phyloP scores from a whole-genome alignment of 2,888 invertebrate genomes.

The Eupeodes luniger region DNA sequence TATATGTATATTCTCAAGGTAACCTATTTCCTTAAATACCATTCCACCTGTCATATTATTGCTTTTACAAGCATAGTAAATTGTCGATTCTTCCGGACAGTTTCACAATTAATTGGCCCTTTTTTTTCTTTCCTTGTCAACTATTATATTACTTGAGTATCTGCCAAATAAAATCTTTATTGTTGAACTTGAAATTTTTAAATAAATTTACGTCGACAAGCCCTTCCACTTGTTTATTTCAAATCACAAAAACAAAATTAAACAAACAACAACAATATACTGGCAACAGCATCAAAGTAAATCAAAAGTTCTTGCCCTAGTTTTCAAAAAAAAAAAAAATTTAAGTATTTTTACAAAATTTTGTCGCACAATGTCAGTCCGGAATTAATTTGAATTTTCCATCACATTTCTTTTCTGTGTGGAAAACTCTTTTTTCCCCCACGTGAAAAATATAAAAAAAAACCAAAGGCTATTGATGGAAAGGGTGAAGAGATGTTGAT shows the following conservation, averaged over 20 bases:
- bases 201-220: slow-evolving; percentile 35
- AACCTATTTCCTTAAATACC: slow-evolving; percentile 15
- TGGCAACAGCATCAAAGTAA: slow-evolving; percentile 29
- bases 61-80: slow-evolving; percentile 11
- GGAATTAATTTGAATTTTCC: slow-evolving; percentile 57
- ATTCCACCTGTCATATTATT: slow-evolving; percentile 21
- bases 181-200: slow-evolving; percentile 64
- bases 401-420: background rate
- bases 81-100: slow-evolving; percentile 50
- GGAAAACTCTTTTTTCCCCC: slow-evolving; percentile 27
- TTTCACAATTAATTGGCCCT: slow-evolving; percentile 64
- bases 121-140: background rate
- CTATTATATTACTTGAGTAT: background rate
- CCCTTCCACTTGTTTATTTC: slow-evolving; percentile 31
- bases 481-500: background rate
- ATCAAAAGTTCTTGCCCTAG: slow-evolving; percentile 67
- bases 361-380: slow-evolving; percentile 59
- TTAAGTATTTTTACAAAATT: slow-evolving; percentile 27
- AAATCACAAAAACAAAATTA: background rate
- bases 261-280: background rate
- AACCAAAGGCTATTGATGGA: slow-evolving; percentile 35
- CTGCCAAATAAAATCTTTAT: slow-evolving; percentile 41
- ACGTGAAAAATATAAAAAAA: background rate
- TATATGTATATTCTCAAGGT: background rate
- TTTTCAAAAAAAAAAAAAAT: slow-evolving; percentile 21